phyloP scores from a whole-genome alignment of 1,140 invertebrate genomes.

The Orius insidiosus region DNA sequence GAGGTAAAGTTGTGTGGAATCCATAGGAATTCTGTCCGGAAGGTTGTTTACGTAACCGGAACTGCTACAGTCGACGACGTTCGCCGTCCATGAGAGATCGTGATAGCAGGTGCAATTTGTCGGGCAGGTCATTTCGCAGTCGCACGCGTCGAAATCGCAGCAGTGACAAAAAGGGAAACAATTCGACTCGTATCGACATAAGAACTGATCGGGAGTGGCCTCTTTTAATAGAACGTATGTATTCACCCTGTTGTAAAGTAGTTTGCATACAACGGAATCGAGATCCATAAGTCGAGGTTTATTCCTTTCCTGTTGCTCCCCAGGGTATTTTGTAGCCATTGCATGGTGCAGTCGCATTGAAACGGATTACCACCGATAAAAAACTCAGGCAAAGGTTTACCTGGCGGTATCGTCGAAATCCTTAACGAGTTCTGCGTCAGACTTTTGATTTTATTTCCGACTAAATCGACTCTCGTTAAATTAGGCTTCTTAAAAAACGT shows the following conservation, averaged over 20 bases:
- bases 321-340: conserved; percentile 68
- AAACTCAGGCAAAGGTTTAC: conserved; percentile 71
- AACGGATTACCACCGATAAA: conserved; percentile 81
- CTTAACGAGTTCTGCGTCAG: conserved; percentile 71
- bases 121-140: conserved; percentile 90
- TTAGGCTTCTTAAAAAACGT: conserved; percentile 89
- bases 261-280: conserved; percentile 70
- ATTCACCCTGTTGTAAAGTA: conserved; percentile 66
- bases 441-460: conserved; percentile 65
- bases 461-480: conserved; percentile 67
- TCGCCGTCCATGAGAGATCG: conserved; percentile 79
- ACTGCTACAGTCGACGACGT: conserved; percentile 74
- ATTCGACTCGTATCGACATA: conserved; percentile 79
- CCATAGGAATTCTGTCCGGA: conserved; percentile 78
- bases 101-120: conserved; percentile 82
- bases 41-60: conserved; percentile 51
- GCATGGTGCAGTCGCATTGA: conserved; percentile 74
- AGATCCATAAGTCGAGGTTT: conserved; percentile 75
- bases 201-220: conserved; percentile 68
- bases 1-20: conserved; percentile 72
- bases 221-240: conserved; percentile 64
- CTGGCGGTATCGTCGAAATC: conserved; percentile 56
- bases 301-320: conserved; percentile 48
- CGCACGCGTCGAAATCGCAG: conserved; percentile 85
- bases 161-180: conserved; percentile 82